A percentile compares a stretch with the other conserved stretches of the same genome.
These are phyloP conservation scores for Andricus curvator DNA, from an alignment of 2,888 invertebrate species.

Conservation along the genomic window DNA sequence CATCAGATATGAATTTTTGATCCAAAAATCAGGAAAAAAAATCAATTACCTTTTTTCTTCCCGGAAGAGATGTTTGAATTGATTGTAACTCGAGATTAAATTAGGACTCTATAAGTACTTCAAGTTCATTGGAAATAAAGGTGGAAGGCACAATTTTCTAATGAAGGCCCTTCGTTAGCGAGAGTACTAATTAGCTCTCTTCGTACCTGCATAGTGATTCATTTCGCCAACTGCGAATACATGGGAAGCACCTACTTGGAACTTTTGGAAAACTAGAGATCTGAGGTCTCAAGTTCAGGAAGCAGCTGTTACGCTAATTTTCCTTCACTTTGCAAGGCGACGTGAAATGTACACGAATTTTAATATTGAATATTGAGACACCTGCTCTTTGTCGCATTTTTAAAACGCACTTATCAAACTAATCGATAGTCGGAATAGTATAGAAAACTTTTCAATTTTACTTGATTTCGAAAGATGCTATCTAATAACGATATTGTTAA, in stretches of 20 bases:
- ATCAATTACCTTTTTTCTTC: not conserved
- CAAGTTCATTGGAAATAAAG: conserved; percentile 18
- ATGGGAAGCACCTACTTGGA: conserved; percentile 28
- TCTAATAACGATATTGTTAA: not conserved
- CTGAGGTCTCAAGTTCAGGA: not conserved
- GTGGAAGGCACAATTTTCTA: conserved; percentile 38
- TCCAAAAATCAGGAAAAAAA: not conserved
- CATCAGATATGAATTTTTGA: not conserved
- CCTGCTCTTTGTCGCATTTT: not conserved
- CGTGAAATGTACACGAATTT: not conserved
- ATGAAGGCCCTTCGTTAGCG: conserved; percentile 27
- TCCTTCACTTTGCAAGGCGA: not conserved
- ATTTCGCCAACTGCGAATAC: conserved; percentile 11
- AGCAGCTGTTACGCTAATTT: not conserved
- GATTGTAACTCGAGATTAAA: conserved; percentile 26
- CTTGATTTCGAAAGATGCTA: not conserved
- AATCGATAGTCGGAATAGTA: not conserved
- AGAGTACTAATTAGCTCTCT: conserved; percentile 30
- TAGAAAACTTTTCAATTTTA: not conserved
- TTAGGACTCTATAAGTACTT: conserved; percentile 30
- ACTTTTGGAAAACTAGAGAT: conserved; percentile 2
- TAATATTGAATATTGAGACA: not conserved
- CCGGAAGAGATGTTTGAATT: conserved; percentile 11
- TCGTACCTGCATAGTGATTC: conserved; percentile 1
- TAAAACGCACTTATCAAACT: conserved; percentile 3